phyloP scores from a whole-genome alignment of 2,113 vertebrate species.

The Thalassarche chlororhynchos region DNA sequence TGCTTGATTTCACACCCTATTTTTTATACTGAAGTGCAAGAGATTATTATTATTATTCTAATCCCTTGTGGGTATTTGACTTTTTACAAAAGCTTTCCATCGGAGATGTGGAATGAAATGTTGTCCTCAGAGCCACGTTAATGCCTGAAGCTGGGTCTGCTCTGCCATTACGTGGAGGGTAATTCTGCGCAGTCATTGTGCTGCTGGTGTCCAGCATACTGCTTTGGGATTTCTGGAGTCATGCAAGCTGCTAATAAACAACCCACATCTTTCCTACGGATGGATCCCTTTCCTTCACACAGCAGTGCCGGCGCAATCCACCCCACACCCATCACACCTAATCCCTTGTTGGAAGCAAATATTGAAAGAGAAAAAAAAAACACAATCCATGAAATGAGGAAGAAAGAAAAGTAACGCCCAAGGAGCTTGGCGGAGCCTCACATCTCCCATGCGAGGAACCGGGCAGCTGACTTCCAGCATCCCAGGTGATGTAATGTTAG shows the following conservation, averaged over 20 bases:
- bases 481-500: conserved; percentile 25
- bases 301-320: background rate
- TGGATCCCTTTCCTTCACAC: background rate
- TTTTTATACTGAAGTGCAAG: background rate
- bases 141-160: background rate
- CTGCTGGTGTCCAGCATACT: background rate
- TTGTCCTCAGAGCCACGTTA: background rate
- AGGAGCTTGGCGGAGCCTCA: background rate
- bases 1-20: background rate
- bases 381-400: background rate
- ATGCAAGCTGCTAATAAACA: conserved; percentile 9
- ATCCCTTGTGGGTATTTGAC: background rate
- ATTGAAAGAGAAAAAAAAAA: background rate
- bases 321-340: background rate
- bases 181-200: background rate
- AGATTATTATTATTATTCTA: background rate
- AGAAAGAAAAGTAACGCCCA: conserved; percentile 7
- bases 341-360: conserved; percentile 41
- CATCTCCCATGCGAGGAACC: background rate
- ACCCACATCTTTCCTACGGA: background rate
- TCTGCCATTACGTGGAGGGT: background rate
- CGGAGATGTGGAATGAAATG: background rate
- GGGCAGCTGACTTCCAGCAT: conserved; percentile 34
- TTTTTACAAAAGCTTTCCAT: background rate
- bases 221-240: background rate